Evolutionary conservation across 2,888 invertebrate genomes (phyloP).

Genomic region (Sinhomidia bicolor): DNA sequence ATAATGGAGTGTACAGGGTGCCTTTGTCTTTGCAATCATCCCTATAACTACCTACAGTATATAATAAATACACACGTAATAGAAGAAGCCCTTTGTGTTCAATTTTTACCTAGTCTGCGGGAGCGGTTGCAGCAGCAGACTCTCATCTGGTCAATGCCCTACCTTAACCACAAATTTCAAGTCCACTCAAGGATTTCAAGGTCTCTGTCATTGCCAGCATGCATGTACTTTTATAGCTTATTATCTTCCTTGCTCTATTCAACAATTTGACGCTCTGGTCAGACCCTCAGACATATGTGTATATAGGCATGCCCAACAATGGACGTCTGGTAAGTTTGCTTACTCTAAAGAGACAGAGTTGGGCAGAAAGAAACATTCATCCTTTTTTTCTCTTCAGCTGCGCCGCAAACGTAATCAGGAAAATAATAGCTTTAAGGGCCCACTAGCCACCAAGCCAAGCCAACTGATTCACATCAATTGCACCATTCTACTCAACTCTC

Average conservation of each 20-base stretch:
- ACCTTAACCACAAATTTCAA: slow-evolving; percentile 56
- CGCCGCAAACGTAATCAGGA: background rate
- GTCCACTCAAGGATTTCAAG: slow-evolving; percentile 72
- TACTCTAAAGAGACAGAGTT: no score
- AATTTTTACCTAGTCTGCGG: slow-evolving; percentile 44
- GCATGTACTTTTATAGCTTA: no score
- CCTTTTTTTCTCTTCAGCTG: no score
- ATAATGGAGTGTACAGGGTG: slow-evolving; percentile 30
- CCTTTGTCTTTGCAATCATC: background rate
- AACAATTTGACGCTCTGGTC: no score
- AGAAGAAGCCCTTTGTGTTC: slow-evolving; percentile 64
- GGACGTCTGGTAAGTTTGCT: no score
- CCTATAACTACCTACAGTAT: background rate
- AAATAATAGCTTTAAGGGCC: background rate
- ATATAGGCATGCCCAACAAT: no score
- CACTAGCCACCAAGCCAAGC: background rate
- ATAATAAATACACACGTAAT: slow-evolving; percentile 44
- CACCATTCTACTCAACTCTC: no score
- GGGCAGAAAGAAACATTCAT: no score
- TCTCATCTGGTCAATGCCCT: slow-evolving; percentile 69
- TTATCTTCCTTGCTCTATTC: no score
- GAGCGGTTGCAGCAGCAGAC: slow-evolving; percentile 44
- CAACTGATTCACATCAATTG: no score
- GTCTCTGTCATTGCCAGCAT: slow-evolving; percentile 62
- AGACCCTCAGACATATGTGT: no score